Evolutionary conservation across 2,888 invertebrate genomes (phyloP).

Genomic region (Euclidia mi): DNA sequence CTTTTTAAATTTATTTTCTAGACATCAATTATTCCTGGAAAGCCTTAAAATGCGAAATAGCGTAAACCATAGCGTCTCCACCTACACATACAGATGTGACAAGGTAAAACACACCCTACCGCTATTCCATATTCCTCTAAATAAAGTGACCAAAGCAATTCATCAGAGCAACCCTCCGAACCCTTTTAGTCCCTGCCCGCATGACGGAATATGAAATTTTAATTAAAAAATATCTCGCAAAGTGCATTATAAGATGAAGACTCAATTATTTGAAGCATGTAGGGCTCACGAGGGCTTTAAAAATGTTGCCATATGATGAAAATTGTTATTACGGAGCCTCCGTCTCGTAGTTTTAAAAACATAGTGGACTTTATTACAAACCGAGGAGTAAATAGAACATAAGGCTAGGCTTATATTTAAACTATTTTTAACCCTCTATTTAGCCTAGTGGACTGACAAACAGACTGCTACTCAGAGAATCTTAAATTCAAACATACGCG

Average conservation of each 20-base stretch:
- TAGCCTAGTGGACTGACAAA: too few species aligned
- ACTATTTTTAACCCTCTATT: too few species aligned
- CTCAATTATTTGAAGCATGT: slow-evolving; percentile 34
- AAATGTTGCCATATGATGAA: background rate
- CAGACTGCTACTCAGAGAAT: too few species aligned
- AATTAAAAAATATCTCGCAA: slow-evolving; percentile 54
- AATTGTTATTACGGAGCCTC: too few species aligned
- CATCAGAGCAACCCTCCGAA: slow-evolving; percentile 44
- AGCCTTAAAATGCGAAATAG: background rate
- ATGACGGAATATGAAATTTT: slow-evolving; percentile 58
- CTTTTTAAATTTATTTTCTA: too few species aligned
- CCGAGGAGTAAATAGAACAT: too few species aligned
- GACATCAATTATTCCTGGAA: background rate
- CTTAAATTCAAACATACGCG: too few species aligned
- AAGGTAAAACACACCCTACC: slow-evolving; percentile 37
- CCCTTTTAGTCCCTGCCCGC: slow-evolving; percentile 50
- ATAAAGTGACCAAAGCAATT: slow-evolving; percentile 56
- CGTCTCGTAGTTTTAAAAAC: too few species aligned
- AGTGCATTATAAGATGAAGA: slow-evolving; percentile 46
- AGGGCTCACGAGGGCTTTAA: background rate
- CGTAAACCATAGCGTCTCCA: background rate
- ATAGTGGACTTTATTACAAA: too few species aligned
- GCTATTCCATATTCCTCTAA: slow-evolving; percentile 38
- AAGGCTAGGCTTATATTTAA: too few species aligned
- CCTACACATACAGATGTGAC: slow-evolving; percentile 5